A percentile compares a stretch with the other conserved stretches of the same genome.
These are phyloP conservation scores for Cyprinodon diabolis DNA, from an alignment of 2,797 vertebrate genomes.

Conservation along the genomic window DNA sequence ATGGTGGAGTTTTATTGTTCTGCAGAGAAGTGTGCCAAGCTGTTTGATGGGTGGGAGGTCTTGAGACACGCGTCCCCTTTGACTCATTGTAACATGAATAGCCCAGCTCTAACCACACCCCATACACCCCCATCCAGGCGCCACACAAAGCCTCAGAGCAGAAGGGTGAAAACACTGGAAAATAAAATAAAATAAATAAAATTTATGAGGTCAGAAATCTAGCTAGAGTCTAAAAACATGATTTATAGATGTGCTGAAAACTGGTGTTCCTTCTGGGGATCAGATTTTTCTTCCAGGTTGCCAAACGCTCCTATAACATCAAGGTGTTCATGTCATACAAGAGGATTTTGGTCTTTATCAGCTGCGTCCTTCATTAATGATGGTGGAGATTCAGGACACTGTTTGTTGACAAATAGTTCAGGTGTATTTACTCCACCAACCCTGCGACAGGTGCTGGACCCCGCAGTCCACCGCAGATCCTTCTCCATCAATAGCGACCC, in stretches of 20 bases:
- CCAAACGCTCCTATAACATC: neutral
- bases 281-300: neutral
- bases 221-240: neutral
- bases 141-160: neutral
- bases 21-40: constrained; percentile 55
- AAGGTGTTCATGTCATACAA: neutral
- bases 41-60: constrained; percentile 10
- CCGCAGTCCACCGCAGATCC: constrained; percentile 12
- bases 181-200: neutral
- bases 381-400: neutral
- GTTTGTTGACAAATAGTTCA: constrained; percentile 19
- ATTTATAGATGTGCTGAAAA: neutral
- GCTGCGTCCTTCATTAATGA: neutral
- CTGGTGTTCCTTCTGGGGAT: neutral
- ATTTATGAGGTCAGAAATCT: neutral
- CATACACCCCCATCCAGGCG: neutral
- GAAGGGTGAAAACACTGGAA: neutral
- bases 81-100: constrained; percentile 73
- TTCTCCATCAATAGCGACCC: constrained; percentile 47
- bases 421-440: constrained; percentile 54
- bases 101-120: neutral
- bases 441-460: constrained; percentile 66
- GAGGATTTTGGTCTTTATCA: neutral
- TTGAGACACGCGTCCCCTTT: constrained; percentile 69
- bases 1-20: constrained; percentile 9